Evolutionary conservation across 2,888 invertebrate genomes (phyloP), one percentile per base, ranked within the genome.

Genomic region (Trachelus iudaicus): DNA sequence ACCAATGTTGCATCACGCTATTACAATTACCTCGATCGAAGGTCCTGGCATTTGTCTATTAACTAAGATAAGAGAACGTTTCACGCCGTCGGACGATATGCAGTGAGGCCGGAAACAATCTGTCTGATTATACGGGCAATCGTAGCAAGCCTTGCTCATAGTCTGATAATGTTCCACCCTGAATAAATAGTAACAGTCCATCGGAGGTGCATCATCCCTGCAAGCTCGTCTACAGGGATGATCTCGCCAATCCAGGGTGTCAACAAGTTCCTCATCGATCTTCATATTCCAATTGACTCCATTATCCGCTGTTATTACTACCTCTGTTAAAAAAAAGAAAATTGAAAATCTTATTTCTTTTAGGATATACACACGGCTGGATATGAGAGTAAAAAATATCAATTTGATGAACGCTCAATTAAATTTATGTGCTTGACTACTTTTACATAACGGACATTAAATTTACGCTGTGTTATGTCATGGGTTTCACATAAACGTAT

Each of bases 31-130:
- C 94, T 97, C 96, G 76, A 98, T 94, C 0, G 95, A 91, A 0
- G 98, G 98, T 71, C 98, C 98, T 0, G 98, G 98, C 93, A 98
- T 94, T 92, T 95, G 95, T 83, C 98, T 94, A 92, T 98, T 98
- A 6, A 97, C 94, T 0, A 96, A 95, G 23, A 96, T 94, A 56
- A 98, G 92, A 0, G 96, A 93, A 81, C 97, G 93, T 79, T 94
- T 94, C 71, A 95, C 93, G 0, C 98, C 98, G 90, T 98, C 97
- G 1, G 95, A 97, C 0, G 96, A 93, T 80, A 98, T 94, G 89
- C 98, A 98, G 89, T 98, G 96, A 0, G 94, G 94, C 76, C 96
- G 93, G 73, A 91, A 92, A 88, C 98, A 98, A 88, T 98, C 97
- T 0, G 94, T 94, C 1, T 92, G 84, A 88, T 96, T 96, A 79